Percentiles rank a stretch among this genome's conserved stretches.
Conservation (phyloP, 2,113 vertebrate species). For the Phoxinus phoxinus region DNA sequence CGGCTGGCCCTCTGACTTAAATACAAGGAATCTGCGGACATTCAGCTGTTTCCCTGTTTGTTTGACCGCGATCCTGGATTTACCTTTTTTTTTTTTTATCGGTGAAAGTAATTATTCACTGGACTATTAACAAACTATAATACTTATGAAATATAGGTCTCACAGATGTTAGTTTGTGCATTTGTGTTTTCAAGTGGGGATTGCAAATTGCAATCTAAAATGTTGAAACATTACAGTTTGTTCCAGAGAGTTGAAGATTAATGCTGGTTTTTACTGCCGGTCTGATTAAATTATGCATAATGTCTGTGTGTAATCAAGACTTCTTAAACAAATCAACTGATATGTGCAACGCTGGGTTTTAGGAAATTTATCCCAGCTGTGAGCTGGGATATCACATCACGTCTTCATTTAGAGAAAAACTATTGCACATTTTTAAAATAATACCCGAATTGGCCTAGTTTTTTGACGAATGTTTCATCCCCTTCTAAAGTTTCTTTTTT, state of each 20-base stretch:
- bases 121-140: not conserved
- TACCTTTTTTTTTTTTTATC: not conserved
- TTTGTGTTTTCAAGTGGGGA: not conserved
- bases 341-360: slow-evolving; percentile 31
- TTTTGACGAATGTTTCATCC: not conserved
- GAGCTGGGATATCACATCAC: slow-evolving; percentile 35
- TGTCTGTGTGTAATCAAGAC: slow-evolving; percentile 51
- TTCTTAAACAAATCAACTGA: slow-evolving; percentile 34
- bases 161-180: not conserved
- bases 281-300: slow-evolving; percentile 27
- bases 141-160: not conserved
- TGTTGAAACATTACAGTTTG: not conserved
- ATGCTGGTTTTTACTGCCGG: not conserved
- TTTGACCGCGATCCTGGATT: not conserved
- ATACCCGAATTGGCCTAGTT: not conserved
- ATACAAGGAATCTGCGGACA: not conserved
- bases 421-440: not conserved
- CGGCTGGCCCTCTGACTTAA: not conserved
- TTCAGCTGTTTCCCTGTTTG: not conserved
- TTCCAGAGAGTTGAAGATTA: not conserved
- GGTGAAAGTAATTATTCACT: not conserved
- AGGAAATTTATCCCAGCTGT: slow-evolving; percentile 45
- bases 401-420: not conserved
- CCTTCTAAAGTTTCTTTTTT: not conserved
- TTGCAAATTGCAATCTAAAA: slow-evolving; percentile 2